phyloP scores from a whole-genome alignment of 1,140 invertebrate genomes.

The Drosophila virilis region DNA sequence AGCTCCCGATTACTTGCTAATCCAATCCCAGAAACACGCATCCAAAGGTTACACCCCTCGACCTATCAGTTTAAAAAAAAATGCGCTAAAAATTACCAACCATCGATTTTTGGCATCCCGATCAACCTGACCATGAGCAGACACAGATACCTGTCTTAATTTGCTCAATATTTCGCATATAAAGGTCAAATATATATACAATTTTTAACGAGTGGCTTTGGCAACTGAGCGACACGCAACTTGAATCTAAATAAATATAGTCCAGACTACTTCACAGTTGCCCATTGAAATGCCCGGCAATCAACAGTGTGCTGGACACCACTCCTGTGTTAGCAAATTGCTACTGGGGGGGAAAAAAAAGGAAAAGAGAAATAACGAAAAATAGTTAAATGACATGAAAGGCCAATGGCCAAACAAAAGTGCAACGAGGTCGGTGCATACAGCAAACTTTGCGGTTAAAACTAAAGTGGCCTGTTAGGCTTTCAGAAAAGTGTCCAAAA shows the following conservation, averaged over 20 bases:
- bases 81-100: too few species aligned
- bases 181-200: slow-evolving; percentile 31
- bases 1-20: too few species aligned
- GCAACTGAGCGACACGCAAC: neutral
- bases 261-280: slow-evolving; percentile 44
- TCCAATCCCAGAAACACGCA: too few species aligned
- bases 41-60: too few species aligned
- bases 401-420: slow-evolving; percentile 68
- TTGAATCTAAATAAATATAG: slow-evolving; percentile 47
- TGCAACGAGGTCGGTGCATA: slow-evolving; percentile 66
- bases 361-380: slow-evolving; percentile 33
- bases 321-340: slow-evolving; percentile 26
- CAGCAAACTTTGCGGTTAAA: slow-evolving; percentile 77
- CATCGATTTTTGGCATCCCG: neutral
- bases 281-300: slow-evolving; percentile 63
- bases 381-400: slow-evolving; percentile 79
- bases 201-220: slow-evolving; percentile 38
- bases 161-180: neutral
- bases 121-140: too few species aligned
- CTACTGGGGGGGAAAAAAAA: neutral
- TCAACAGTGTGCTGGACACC: slow-evolving; percentile 44
- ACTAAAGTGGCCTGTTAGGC: slow-evolving; percentile 80
- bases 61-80: too few species aligned
- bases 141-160: too few species aligned
- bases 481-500: slow-evolving; percentile 72